Conservation (phyloP, 2,888 invertebrate genomes). For the Plagodis pulveraria region DNA sequence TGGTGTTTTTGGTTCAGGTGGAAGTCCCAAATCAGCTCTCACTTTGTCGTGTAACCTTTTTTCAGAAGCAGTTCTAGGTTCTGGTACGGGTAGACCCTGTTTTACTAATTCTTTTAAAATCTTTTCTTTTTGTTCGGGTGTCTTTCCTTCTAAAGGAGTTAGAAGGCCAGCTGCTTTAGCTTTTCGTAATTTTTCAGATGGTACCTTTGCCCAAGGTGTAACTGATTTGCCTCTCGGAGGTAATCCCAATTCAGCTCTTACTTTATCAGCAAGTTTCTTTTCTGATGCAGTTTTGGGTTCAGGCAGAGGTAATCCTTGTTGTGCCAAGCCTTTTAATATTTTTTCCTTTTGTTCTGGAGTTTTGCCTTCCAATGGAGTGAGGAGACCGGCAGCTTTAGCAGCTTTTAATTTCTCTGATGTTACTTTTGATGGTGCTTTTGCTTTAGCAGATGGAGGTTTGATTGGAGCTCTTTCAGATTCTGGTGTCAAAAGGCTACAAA, state of each 20-base stretch:
- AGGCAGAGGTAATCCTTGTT: conserved; percentile 39
- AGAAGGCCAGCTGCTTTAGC: background rate
- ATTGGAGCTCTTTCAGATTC: conserved; percentile 34
- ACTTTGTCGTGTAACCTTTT: conserved; percentile 41
- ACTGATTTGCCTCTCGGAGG: background rate
- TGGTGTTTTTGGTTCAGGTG: conserved; percentile 38
- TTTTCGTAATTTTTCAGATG: background rate
- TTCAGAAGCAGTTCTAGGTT: conserved; percentile 41
- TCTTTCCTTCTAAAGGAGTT: background rate
- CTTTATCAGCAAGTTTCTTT: conserved; percentile 36
- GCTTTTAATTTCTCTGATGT: conserved; percentile 34
- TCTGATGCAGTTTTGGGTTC: conserved; percentile 30
- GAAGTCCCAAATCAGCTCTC: conserved; percentile 36
- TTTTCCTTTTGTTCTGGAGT: conserved; percentile 42
- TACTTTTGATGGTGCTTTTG: conserved; percentile 17
- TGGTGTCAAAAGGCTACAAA: conserved; percentile 46
- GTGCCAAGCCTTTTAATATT: conserved; percentile 36
- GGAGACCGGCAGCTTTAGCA: conserved; percentile 35
- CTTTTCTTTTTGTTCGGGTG: conserved; percentile 40
- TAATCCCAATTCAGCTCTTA: conserved; percentile 7
- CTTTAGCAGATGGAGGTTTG: conserved; percentile 29
- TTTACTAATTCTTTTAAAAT: conserved; percentile 36
- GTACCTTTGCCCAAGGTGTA: conserved; percentile 7
- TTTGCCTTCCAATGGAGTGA: conserved; percentile 46
- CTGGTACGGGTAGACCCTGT: conserved; percentile 39